Conservation (phyloP, 2,888 invertebrate species). For the Habrosyne pyritoides region DNA sequence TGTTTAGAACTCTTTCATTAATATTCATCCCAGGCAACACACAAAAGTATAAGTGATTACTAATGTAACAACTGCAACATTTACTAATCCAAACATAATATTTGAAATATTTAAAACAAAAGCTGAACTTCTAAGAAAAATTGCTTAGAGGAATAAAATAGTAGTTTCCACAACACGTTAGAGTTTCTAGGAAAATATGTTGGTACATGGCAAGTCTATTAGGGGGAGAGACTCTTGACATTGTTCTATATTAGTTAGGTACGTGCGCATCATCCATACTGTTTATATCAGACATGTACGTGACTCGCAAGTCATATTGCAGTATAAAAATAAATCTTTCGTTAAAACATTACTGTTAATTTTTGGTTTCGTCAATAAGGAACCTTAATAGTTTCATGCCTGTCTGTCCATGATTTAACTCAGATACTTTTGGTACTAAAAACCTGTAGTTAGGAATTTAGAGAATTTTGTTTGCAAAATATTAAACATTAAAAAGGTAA, state of each 20-base stretch:
- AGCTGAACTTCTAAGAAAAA: constrained; percentile 2
- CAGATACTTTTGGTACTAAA: too few species aligned
- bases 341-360: background rate
- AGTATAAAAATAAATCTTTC: background rate
- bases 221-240: constrained; percentile 47
- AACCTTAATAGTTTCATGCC: too few species aligned
- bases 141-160: constrained; percentile 13
- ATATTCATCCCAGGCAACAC: too few species aligned
- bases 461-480: too few species aligned
- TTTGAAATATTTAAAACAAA: background rate
- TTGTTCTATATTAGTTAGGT: constrained; percentile 67
- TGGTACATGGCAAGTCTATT: constrained; percentile 23
- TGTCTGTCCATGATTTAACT: too few species aligned
- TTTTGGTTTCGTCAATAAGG: background rate
- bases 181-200: constrained; percentile 54
- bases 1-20: too few species aligned
- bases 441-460: too few species aligned
- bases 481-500: too few species aligned
- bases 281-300: constrained; percentile 41
- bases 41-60: too few species aligned
- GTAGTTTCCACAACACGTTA: constrained; percentile 32
- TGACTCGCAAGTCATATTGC: constrained; percentile 34
- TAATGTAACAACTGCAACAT: too few species aligned
- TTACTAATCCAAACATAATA: too few species aligned
- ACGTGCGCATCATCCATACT: constrained; percentile 64